These are phyloP conservation scores for Leptodactylus fuscus DNA, from an alignment of 2,113 vertebrate species.

Conservation along the genomic window DNA sequence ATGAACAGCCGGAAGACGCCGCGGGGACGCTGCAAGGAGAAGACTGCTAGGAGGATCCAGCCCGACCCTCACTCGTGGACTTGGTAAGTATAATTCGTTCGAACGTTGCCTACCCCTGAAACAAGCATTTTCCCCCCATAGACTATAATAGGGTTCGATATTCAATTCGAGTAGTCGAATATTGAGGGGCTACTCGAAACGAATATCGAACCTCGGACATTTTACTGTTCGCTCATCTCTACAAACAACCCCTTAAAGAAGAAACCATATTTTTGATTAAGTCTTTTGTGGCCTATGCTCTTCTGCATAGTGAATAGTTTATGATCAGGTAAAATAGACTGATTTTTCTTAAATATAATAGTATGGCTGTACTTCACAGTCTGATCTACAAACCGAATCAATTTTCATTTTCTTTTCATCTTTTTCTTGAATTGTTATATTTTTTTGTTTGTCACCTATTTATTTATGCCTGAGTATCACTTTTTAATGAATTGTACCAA, in stretches of 20 bases:
- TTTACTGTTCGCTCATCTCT: no score
- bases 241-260: neutral
- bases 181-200: no score
- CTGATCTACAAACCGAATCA: neutral
- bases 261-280: neutral
- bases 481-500: conserved; percentile 22
- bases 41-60: no score
- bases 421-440: neutral
- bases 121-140: no score
- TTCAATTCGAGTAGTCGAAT: no score
- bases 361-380: neutral
- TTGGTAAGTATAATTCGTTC: no score
- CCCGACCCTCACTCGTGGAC: no score
- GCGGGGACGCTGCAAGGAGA: no score
- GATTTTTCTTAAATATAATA: neutral
- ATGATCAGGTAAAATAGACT: neutral
- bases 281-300: neutral
- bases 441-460: conserved; percentile 15
- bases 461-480: conserved; percentile 3
- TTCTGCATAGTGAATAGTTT: neutral
- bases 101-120: no score
- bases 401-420: neutral
- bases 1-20: no score
- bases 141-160: no score
- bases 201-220: no score